Evolutionary conservation across 30 jellyfish, hydroid and myxozoan species (phyloP).

Genomic region (Pseudorhiza aurosa): DNA sequence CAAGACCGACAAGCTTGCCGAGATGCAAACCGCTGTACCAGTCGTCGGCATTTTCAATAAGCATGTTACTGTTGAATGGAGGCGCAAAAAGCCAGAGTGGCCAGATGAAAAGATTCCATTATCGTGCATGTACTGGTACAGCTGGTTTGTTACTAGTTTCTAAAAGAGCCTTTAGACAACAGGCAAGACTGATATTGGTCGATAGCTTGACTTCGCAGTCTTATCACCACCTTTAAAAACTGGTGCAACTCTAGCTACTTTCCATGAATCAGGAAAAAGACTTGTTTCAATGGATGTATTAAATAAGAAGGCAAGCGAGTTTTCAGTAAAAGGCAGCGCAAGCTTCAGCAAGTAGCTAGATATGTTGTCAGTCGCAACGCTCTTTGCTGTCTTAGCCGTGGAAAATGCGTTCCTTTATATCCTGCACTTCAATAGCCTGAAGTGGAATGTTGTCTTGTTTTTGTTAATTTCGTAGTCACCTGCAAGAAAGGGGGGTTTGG

Average conservation of each 20-base stretch:
- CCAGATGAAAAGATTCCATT: background rate
- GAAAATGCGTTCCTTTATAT: constrained; percentile 7
- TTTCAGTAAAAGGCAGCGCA: constrained; percentile 14
- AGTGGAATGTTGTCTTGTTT: background rate
- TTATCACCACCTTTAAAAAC: background rate
- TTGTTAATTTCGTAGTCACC: constrained; percentile 2
- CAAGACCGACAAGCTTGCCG: background rate
- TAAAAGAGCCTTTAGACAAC: too few species aligned
- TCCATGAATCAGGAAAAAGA: background rate
- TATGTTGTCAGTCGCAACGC: constrained; percentile 5
- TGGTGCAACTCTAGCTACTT: too few species aligned
- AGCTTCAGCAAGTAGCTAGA: constrained; percentile 9
- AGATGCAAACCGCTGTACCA: background rate
- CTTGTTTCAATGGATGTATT: constrained; percentile 6
- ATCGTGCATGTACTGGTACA: background rate
- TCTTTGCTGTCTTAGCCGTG: constrained; percentile 1
- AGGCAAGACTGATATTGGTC: too few species aligned
- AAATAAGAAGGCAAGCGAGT: constrained; percentile 18
- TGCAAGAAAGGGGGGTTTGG: constrained; percentile 29
- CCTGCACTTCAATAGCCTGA: background rate
- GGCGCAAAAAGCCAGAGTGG: constrained; percentile 4
- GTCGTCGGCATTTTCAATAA: background rate
- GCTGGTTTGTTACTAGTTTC: too few species aligned
- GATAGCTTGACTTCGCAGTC: background rate
- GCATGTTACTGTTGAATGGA: constrained; percentile 1